phyloP scores from a whole-genome alignment of 2,888 invertebrate genomes.

The Zaprionus bogoriensis region DNA sequence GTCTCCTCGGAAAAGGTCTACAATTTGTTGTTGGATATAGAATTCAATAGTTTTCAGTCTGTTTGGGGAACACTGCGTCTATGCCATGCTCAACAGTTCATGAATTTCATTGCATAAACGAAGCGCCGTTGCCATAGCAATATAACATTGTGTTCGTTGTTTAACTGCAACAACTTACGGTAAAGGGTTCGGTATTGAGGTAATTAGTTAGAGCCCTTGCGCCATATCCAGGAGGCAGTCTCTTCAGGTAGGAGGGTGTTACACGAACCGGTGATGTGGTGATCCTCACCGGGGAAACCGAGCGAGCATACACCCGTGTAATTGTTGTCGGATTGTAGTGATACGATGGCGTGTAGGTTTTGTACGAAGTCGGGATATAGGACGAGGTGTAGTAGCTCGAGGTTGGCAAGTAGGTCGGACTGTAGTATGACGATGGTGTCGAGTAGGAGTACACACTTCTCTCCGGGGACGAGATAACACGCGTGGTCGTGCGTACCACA shows the following conservation, averaged over 20 bases:
- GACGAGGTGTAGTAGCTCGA: conserved; percentile 68
- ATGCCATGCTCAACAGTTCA: not conserved
- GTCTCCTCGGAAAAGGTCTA: conserved; percentile 93
- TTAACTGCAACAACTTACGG: conserved; percentile 84
- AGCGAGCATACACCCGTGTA: conserved; percentile 74
- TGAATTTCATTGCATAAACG: not conserved
- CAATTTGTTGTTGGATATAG: conserved; percentile 9
- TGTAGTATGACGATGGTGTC: conserved; percentile 65
- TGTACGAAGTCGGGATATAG: conserved; percentile 71
- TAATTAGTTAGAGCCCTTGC: conserved; percentile 89
- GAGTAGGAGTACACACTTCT: conserved; percentile 69
- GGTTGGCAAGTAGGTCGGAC: conserved; percentile 66
- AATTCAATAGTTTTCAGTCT: not conserved
- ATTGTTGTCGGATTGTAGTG: conserved; percentile 76
- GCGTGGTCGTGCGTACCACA: conserved; percentile 75
- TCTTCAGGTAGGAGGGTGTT: conserved; percentile 87
- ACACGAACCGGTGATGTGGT: conserved; percentile 83
- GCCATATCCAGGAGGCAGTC: conserved; percentile 85
- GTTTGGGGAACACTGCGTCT: not conserved
- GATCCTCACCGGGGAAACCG: conserved; percentile 74
- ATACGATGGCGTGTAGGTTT: conserved; percentile 73
- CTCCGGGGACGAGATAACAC: conserved; percentile 78
- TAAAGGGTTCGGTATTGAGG: conserved; percentile 89
- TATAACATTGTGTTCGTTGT: conserved; percentile 2
- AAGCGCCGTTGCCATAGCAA: not conserved